Evolutionary conservation across 2,888 invertebrate species (phyloP), one percentile per base, ranked within the genome.

Genomic region (Embidobia sp.): DNA sequence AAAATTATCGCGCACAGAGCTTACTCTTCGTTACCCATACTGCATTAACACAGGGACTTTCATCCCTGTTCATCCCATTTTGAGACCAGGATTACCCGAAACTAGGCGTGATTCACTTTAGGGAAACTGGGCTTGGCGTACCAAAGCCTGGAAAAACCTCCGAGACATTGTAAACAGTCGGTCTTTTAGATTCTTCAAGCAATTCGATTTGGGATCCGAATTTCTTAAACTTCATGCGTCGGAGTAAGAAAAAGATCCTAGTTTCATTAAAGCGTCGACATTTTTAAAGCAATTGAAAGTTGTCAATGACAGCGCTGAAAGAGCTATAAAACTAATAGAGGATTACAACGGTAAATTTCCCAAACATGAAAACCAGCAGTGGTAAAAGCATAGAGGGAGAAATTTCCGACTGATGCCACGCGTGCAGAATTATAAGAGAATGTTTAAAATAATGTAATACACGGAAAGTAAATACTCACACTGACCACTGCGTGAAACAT

Each of bases 301-400:
- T 10, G 18, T 49, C 2, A 49, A 46, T 15, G 46, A 49, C 10
- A 31, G 55, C 27, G 55, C 55, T 7, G 22, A 51, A 31, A 33
- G 51, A 16, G 51, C 7, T 5, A 35, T 51, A 5, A 51, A 51
- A 29, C 22, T 55, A 13, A 40, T 55, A 40, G 11, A 37, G 8
- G 19, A 57, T 57, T 57, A 18, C 10, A 42, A 44, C 27, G 44
- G 57, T 16, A 44, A 57, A 44, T 57, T 44, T n/a, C 42, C 42
- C 4, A 57, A 29, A 19, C 31, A 57, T 29, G 57, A 57, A 27
- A 10, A 31, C 7, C 29, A 57, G 44, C 57, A 22, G 22, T 44
- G 31, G 40, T 57, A 5, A 40, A 55, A 55, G 29, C 18, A 33
- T 15, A 49, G 26, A 44, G 44, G 29, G 22, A 27, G 46, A 53